Evolutionary conservation across 2,797 vertebrate genomes (phyloP), one percentile per base, ranked within the genome.

Genomic region (Arrhamphus sclerolepis): DNA sequence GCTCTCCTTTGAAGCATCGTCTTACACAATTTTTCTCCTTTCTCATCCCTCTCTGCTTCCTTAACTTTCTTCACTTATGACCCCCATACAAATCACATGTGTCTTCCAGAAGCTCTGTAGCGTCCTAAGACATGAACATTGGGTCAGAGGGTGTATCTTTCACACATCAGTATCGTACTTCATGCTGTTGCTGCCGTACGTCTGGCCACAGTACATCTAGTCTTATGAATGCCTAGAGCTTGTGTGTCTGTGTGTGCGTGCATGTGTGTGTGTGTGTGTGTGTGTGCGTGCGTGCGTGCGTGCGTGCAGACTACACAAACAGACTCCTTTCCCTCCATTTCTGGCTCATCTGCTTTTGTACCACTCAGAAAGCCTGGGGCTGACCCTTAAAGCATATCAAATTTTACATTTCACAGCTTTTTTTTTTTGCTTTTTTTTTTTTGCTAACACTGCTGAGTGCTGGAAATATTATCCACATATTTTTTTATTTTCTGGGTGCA

Each of bases 331-430:
- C n/a, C n/a, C n/a, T n/a, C n/a, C n/a, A 70, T 74, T 67, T 76
- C 54, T 60, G 62, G 65, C 67, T 79, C 75, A 72, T 86, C 70
- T 81, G 57, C 63, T 66, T 75, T 61, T 57, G 41, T 55, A 17
- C n/a, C 42, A 7, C 75, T 74, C n/a, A 4, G 7, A 56, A 52
- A 77, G 81, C 87, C 73, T 46, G 63, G 52, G 73, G 70, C 77
- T 78, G 85, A 80, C 80, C 85, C 72, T 62, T 43, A 38, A 75
- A 64, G 75, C 79, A 74, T 84, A 87, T 90, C 79, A 69, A 78
- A 85, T 90, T 89, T 61, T 71, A 72, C 71, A 74, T 90, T 88
- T 87, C 81, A 85, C 82, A 80, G 86, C 59, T 77, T 85, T 71
- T 71, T 58, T 55, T 59, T 47, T 19, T n/a, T n/a, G n/a, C n/a